Evolutionary conservation across 1,140 invertebrate species (phyloP).

Genomic region (Macrosteles quadrilineatus): DNA sequence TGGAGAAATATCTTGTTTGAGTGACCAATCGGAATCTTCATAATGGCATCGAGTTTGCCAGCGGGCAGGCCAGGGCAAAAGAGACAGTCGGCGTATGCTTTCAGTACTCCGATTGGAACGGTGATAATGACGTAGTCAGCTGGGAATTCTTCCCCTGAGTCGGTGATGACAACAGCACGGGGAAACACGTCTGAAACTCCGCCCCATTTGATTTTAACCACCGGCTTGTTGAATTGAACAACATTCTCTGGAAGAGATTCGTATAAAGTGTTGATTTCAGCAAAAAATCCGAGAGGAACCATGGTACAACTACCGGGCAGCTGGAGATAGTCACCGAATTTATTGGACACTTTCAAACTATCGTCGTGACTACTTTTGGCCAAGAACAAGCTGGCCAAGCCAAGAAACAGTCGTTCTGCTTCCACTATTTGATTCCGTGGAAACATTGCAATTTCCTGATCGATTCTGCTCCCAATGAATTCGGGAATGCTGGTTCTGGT

Average conservation of each 20-base stretch:
- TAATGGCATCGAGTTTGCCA: slow-evolving; percentile 74
- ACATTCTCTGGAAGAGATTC: slow-evolving; percentile 58
- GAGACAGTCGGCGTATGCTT: slow-evolving; percentile 68
- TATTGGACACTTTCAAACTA: not conserved
- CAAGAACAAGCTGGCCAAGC: not conserved
- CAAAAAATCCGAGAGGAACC: slow-evolving; percentile 64
- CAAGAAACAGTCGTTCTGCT: slow-evolving; percentile 28
- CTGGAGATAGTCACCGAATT: slow-evolving; percentile 30
- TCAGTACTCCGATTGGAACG: slow-evolving; percentile 80
- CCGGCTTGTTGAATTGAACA: slow-evolving; percentile 62
- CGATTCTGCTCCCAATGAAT: slow-evolving; percentile 27
- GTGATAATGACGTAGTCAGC: slow-evolving; percentile 83
- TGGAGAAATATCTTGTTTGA: slow-evolving; percentile 83
- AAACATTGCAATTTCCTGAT: slow-evolving; percentile 32
- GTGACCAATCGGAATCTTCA: slow-evolving; percentile 62
- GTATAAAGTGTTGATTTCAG: slow-evolving; percentile 62
- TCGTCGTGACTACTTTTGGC: not conserved
- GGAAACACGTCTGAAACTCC: slow-evolving; percentile 42
- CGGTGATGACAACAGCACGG: slow-evolving; percentile 31
- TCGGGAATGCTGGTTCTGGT: not conserved
- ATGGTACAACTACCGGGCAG: slow-evolving; percentile 66
- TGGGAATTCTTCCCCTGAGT: slow-evolving; percentile 63
- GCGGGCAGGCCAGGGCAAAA: slow-evolving; percentile 75
- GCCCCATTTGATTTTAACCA: slow-evolving; percentile 65
- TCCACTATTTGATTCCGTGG: slow-evolving; percentile 33